Conservation (phyloP, 2,113 vertebrate species). For the Hoplias malabaricus region DNA sequence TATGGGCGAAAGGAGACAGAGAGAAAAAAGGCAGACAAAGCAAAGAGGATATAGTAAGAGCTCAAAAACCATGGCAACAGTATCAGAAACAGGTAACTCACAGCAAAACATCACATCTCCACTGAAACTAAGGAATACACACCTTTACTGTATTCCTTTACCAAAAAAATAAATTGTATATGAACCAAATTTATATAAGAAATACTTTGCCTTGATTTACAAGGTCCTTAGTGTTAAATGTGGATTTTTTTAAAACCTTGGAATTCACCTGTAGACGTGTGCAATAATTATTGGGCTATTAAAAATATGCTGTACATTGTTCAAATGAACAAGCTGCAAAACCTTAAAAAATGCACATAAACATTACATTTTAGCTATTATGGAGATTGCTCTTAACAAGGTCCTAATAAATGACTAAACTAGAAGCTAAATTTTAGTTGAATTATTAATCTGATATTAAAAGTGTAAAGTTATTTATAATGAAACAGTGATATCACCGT, state of each 20-base stretch:
- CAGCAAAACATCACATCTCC: neutral
- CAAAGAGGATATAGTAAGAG: constrained; percentile 16
- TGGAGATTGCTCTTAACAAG: no score
- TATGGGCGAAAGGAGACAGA: neutral
- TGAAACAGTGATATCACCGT: neutral
- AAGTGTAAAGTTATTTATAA: neutral
- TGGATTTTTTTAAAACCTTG: neutral
- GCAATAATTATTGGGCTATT: neutral
- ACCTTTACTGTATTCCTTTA: neutral
- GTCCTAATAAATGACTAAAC: no score
- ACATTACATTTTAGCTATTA: no score
- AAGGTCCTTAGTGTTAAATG: no score
- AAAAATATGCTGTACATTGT: neutral
- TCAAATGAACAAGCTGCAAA: no score
- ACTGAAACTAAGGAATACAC: neutral
- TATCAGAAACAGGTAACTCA: neutral
- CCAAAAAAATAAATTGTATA: neutral
- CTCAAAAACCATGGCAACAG: neutral
- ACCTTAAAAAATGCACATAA: no score
- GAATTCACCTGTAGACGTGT: neutral
- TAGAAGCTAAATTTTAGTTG: neutral
- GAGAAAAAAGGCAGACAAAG: constrained; percentile 30
- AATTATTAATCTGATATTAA: neutral
- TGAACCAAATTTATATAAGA: no score
- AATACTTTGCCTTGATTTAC: no score